Base-by-base conservation (phyloP, 2,113 vertebrate species). In the Pangasianodon gigas region DNA sequence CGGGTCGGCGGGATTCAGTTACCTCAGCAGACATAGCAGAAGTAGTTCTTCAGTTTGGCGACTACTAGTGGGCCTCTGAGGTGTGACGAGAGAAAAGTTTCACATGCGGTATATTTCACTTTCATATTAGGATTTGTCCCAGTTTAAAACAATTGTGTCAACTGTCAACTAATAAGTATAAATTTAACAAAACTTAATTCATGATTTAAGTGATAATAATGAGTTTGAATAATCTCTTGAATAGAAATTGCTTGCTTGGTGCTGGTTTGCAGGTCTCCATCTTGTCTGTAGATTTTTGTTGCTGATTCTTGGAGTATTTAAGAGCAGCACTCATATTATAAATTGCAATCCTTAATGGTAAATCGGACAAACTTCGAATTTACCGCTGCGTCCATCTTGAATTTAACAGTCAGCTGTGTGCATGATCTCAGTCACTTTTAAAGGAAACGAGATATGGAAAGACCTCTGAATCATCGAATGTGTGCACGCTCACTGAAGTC, bases 371-470 rank as follows among this genome's bases (percentile, higher is more conserved):
- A 56, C 9, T 1, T 37, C 8, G 14, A 5, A 56, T 83, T 41
- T 19, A 56, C 37, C 7, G 16, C 80, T 56, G 18, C n/a, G 7
- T 56, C 80, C 52, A 21, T 56, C 51, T 82, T 56, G n/a, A 82
- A 82, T 82, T 37, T 48, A 37, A 44, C 41, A 18, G 41, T 29
- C 52, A 46, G 24, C 44, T 11, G 56, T 51, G 26, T 51, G 75
- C 18, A 51, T 85, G 82, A 85, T 18, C 58, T 89, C 82, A 62
- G 62, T 60, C 69, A 26, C 60, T 65, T 62, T 24, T 24, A 62
- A 77, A 84, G 56, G 82, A 89, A 84, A 60, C 6, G 13, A 85
- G 69, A 89, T 86, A 77, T 86, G 84, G 84, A 80, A 89, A 85
- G 46, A 65, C 24, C 18, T 51, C 71, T 89, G 84, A 52, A 80